phyloP scores from a whole-genome alignment of 2,797 vertebrate genomes.

The Mus minutoides region DNA sequence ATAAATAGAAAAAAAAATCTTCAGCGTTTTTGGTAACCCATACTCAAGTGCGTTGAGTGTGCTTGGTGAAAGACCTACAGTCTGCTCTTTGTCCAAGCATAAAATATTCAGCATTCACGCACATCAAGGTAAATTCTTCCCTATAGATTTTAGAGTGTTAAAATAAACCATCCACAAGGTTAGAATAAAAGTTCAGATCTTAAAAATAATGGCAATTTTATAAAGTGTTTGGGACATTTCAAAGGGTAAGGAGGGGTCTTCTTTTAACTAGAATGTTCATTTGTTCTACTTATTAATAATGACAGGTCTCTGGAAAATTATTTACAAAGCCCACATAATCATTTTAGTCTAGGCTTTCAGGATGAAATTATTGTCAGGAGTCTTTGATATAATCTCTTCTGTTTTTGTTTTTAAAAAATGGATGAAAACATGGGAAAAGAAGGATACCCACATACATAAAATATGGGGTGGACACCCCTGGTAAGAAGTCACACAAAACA shows the following conservation, averaged over 20 bases:
- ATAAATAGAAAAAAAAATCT: conserved; percentile 83
- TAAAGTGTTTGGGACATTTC: conserved; percentile 62
- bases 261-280: not conserved
- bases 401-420: conserved; percentile 10
- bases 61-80: conserved; percentile 76
- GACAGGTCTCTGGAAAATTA: conserved; percentile 1
- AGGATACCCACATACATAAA: not conserved
- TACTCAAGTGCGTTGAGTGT: conserved; percentile 72
- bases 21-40: conserved; percentile 79
- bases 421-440: not conserved
- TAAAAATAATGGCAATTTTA: conserved; percentile 72
- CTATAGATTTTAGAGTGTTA: conserved; percentile 68
- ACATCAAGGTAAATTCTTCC: conserved; percentile 63
- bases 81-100: conserved; percentile 77
- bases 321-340: conserved; percentile 16
- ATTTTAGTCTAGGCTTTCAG: not conserved
- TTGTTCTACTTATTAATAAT: conserved; percentile 51
- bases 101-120: conserved; percentile 72
- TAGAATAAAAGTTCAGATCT: conserved; percentile 69
- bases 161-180: conserved; percentile 56
- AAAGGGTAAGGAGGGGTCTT: not conserved
- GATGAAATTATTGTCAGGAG: not conserved
- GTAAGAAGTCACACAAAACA: not conserved
- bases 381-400: not conserved
- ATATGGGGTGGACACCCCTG: not conserved